phyloP scores from a whole-genome alignment of 2,888 invertebrate species.

The Acanthosoma haemorrhoidale region DNA sequence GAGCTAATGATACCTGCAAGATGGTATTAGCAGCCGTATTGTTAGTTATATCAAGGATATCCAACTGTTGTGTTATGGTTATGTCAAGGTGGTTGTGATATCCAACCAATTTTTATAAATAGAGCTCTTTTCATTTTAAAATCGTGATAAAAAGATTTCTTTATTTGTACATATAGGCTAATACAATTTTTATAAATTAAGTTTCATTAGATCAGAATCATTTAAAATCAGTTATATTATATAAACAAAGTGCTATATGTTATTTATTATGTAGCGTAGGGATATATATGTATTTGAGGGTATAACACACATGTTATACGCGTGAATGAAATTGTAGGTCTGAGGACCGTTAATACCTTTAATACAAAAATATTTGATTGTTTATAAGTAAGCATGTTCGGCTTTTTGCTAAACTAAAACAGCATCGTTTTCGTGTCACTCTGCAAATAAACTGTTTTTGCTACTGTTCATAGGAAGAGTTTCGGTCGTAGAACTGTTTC shows the following conservation, averaged over 20 bases:
- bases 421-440: too few relatives aligned
- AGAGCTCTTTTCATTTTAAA: slow-evolving; percentile 19
- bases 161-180: slow-evolving; percentile 17
- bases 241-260: slow-evolving; percentile 33
- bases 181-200: slow-evolving; percentile 23
- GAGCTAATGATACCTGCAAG: slow-evolving; percentile 9
- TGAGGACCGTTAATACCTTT: slow-evolving; percentile 24
- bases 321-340: slow-evolving; percentile 28
- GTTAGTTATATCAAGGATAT: slow-evolving; percentile 18
- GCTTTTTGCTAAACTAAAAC: too few relatives aligned
- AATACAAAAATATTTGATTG: not conserved
- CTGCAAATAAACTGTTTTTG: too few relatives aligned
- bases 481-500: too few relatives aligned
- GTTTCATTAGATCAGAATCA: slow-evolving; percentile 26
- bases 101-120: slow-evolving; percentile 19
- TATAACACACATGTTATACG: slow-evolving; percentile 33
- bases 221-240: slow-evolving; percentile 31
- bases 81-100: too few relatives aligned
- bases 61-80: too few relatives aligned
- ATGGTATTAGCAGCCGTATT: slow-evolving; percentile 20
- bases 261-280: slow-evolving; percentile 37
- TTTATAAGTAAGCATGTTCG: too few relatives aligned
- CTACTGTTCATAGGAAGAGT: too few relatives aligned
- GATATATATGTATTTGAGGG: slow-evolving; percentile 24
- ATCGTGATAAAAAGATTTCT: slow-evolving; percentile 21